phyloP scores from a whole-genome alignment of 2,113 vertebrate genomes.

The Oncorhynchus gorbuscha region DNA sequence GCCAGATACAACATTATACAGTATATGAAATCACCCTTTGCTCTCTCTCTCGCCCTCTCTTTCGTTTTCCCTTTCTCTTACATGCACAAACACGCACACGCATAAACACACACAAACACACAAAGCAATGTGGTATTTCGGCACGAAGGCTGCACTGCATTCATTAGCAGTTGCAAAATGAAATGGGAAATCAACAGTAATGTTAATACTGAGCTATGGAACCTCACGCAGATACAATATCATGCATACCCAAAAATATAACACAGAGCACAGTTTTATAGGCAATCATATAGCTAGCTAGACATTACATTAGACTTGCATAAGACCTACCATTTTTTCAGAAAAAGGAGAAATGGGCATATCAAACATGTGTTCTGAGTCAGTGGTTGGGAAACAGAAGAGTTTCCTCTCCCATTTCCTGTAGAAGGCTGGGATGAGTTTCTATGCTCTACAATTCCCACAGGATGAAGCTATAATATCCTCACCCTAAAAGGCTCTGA shows the following conservation, averaged over 20 bases:
- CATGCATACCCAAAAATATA: neutral
- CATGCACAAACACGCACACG: neutral
- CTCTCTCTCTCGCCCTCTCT: neutral
- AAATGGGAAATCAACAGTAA: too few relatives aligned
- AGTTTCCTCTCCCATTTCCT: constrained; percentile 23
- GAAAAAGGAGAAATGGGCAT: constrained; percentile 1
- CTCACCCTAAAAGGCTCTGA: neutral
- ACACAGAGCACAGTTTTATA: too few relatives aligned
- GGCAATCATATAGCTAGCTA: too few relatives aligned
- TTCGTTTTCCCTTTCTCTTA: neutral
- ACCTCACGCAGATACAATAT: neutral
- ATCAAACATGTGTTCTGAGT: too few relatives aligned
- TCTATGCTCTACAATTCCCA: constrained; percentile 17
- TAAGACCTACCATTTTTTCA: neutral
- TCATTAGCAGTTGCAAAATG: neutral
- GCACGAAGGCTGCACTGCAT: neutral
- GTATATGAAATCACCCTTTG: too few relatives aligned
- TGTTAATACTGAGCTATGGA: neutral
- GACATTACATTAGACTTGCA: too few relatives aligned
- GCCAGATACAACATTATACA: neutral
- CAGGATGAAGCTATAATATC: neutral
- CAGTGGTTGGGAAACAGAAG: neutral
- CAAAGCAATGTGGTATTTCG: neutral
- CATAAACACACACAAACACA: too few relatives aligned
- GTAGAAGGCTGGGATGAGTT: constrained; percentile 3